Evolutionary conservation across 2,888 invertebrate species (phyloP), one percentile per base, ranked within the genome.

Genomic region (Drepana falcataria): DNA sequence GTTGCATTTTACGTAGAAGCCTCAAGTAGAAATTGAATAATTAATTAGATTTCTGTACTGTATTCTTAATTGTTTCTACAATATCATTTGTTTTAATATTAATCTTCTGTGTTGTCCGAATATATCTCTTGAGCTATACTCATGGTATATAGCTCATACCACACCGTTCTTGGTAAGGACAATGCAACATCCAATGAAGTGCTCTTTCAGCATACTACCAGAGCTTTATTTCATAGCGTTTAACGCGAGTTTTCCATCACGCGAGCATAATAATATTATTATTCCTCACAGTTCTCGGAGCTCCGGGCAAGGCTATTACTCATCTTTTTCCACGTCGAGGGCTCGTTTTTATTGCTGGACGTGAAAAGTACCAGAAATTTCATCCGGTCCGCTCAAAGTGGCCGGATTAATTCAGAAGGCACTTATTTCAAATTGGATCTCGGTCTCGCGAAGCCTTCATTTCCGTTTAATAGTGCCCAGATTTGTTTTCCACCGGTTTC

Each of bases 361-460:
- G 88, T 90, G 90, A 88, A 91, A 90, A 90, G 89, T 90, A 87
- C 86, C 88, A 88, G 87, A 90, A 90, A 88, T 88, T 89, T 89
- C 86, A 87, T 82, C 85, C 86, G 80, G 83, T 83, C 80, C 83
- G 81, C 73, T 85, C 85, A 85, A 86, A 87, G 87, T 86, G 86
- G 83, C 82, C 71, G 88, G 89, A 91, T 90, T 91, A 90, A 91
- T 90, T 91, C 90, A 84, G 84, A 83, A 83, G 84, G 87, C 89
- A 90, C 90, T 91, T 90, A 90, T 89, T 88, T 87, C 87, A 87
- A 90, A 91, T 91, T 89, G 89, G 87, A 89, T 89, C 90, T 87
- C 81, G 76, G 76, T 72, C 71, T 70, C 74, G 75, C 72, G 69
- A 77, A 79, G 75, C 74, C 77, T 80, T 83, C 77, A 83, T 82